phyloP scores from a whole-genome alignment of 2,888 invertebrate species.

The Epirrita christyi region DNA sequence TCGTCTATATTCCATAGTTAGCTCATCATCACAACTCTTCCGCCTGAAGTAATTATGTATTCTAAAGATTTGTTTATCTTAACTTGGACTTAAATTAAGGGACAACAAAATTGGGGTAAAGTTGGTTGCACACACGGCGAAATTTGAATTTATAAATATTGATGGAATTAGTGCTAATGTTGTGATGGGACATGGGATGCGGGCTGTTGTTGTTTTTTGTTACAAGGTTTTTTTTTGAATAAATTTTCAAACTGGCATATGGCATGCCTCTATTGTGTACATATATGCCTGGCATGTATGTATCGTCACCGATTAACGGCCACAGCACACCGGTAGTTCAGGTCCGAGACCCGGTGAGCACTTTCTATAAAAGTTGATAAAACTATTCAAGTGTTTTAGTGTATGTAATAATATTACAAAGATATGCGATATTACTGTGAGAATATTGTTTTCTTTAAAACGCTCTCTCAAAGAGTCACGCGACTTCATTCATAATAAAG shows the following conservation, averaged over 20 bases:
- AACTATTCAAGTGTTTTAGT: too few species aligned
- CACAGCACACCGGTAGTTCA: too few species aligned
- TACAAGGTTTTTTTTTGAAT: conserved; percentile 6
- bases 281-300: too few species aligned
- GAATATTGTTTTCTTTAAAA: too few species aligned
- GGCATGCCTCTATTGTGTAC: background rate
- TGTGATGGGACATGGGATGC: conserved; percentile 15
- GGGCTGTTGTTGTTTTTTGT: conserved; percentile 9
- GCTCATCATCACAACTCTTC: conserved; percentile 7
- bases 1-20: background rate
- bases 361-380: too few species aligned
- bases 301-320: too few species aligned
- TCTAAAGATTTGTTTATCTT: conserved; percentile 53
- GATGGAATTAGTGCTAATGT: conserved; percentile 26
- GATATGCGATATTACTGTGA: too few species aligned
- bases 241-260: background rate
- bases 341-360: too few species aligned
- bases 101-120: conserved; percentile 44
- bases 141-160: conserved; percentile 39
- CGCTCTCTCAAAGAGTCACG: too few species aligned
- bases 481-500: too few species aligned
- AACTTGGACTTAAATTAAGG: conserved; percentile 49
- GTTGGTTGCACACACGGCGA: conserved; percentile 38
- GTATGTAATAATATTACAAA: too few species aligned
- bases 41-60: conserved; percentile 53